Percentiles rank a stretch among this genome's conserved stretches.
phyloP scores from a whole-genome alignment of 2,797 vertebrate genomes.

The Lacerta viridis region DNA sequence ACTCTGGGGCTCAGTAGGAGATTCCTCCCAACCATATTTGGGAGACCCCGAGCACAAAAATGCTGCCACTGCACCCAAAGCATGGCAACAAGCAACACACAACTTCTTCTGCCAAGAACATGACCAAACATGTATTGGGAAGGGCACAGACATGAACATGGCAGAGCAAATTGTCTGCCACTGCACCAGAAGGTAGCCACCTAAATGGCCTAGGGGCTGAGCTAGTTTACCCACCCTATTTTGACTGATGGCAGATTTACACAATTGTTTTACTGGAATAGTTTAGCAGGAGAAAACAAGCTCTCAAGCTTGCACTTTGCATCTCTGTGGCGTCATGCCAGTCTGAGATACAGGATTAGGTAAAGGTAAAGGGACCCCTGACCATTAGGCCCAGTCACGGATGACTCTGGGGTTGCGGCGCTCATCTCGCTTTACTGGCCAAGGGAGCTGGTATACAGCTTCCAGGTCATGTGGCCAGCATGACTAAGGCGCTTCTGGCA shows the following conservation, averaged over 20 bases:
- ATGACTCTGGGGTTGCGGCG: no score
- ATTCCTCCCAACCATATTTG: neutral
- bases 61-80: neutral
- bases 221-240: neutral
- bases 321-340: neutral
- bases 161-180: neutral
- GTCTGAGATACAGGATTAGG: neutral
- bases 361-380: no score
- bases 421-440: no score
- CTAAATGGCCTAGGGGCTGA: neutral
- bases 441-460: no score
- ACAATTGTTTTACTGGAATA: constrained; percentile 12
- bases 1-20: neutral
- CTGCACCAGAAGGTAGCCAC: neutral
- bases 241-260: neutral
- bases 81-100: neutral
- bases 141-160: neutral
- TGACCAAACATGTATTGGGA: neutral
- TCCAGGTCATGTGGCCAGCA: no score
- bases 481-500: no score
- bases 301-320: neutral
- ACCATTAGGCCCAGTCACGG: no score
- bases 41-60: neutral
- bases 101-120: neutral
- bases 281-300: no score